Evolutionary conservation across 2,888 invertebrate species (phyloP).

Genomic region (Spodoptera littoralis): DNA sequence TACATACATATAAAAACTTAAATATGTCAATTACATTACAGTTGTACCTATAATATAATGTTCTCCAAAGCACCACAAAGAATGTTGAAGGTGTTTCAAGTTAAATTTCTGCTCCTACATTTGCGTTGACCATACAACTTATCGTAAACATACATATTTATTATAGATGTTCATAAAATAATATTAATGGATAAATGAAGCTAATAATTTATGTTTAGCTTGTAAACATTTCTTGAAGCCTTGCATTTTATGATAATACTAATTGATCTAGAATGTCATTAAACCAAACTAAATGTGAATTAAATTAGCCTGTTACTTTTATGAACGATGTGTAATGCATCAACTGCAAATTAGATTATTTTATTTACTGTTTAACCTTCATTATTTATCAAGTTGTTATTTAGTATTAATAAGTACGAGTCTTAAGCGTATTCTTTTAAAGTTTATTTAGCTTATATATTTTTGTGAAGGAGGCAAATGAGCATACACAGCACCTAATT

Average conservation of each 20-base stretch:
- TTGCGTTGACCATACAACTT: slow-evolving; percentile 2
- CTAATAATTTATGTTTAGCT: slow-evolving; percentile 45
- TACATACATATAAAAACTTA: too few species aligned
- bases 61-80: too few species aligned
- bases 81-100: background rate
- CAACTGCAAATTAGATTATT: too few species aligned
- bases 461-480: background rate
- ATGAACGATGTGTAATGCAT: background rate
- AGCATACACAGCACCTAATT: too few species aligned
- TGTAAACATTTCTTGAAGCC: slow-evolving; percentile 28
- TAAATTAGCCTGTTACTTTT: background rate
- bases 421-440: too few species aligned
- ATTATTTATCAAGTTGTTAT: too few species aligned
- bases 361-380: too few species aligned
- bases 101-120: slow-evolving; percentile 4
- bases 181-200: slow-evolving; percentile 33
- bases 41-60: too few species aligned
- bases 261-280: slow-evolving; percentile 24
- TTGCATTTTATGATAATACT: slow-evolving; percentile 35
- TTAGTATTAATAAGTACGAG: background rate
- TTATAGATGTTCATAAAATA: slow-evolving; percentile 34
- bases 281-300: slow-evolving; percentile 6
- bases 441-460: background rate
- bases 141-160: slow-evolving; percentile 53
- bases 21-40: too few species aligned